Base-by-base conservation (phyloP, 2,797 vertebrate species). In the Oryzias dopingdopingensis region DNA sequence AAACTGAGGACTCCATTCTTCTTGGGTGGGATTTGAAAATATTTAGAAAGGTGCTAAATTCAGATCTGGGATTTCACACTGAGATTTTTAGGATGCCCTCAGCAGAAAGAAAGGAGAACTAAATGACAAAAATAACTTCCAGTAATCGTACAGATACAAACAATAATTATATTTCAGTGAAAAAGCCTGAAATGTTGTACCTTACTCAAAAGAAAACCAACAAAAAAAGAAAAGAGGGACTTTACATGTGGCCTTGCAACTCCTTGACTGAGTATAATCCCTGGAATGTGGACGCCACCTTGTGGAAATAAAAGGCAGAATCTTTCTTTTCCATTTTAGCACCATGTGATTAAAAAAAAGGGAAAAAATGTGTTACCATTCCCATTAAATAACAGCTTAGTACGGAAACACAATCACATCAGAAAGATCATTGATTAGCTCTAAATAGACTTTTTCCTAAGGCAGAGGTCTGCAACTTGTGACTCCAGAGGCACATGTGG, bases 211-310 rank as follows among this genome's bases (percentile, higher is more conserved):
- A 29, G 24, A 20, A 42, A 16, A 24, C 6, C 2, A 45, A 45
- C 15, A 45, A 45, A 2, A 2, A 18, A 44, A 15, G 17, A n/a
- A 17, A 17, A 45, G 0, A 18, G 32, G 10, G 32, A 37, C 10
- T 12, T 14, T 47, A 47, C 10, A 46, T 20, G 10, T 37, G 22
- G 13, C 13, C 20, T 22, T 14, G 45, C 14, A 22, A 4, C 44
- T 20, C 18, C 20, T 1, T 46, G 18, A 46, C 8, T 14, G 15
- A 8, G 8, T 14, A 15, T 54, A 24, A 40, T 2, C 8, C 6
- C 14, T 65, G 64, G 70, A 56, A 45, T 47, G 32, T 59, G 5
- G 52, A 46, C 41, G 41, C 76, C 81, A 71, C 63, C 29, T 76
- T 56, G 29, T 69, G 81, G 66, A 32, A 3, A 12, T 44, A 8